A percentile compares a stretch with the other conserved stretches of the same genome.
phyloP scores from a whole-genome alignment of 1,140 invertebrate genomes.

The Ostrea denselamellosa region DNA sequence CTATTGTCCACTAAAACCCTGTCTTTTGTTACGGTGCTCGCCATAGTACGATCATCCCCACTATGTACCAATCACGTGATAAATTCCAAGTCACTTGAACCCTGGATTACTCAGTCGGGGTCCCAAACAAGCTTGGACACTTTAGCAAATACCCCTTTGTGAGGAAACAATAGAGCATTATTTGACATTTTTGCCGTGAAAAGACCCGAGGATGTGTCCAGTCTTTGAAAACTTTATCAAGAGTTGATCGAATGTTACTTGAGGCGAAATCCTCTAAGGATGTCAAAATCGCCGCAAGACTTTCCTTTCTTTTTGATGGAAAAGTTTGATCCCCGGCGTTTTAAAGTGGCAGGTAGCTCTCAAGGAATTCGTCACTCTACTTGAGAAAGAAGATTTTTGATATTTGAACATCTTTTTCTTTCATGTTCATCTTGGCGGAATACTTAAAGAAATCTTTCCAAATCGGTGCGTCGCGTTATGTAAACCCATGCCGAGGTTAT shows the following conservation, averaged over 20 bases:
- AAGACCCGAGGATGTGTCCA: constrained; percentile 23
- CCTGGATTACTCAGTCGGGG: constrained; percentile 38
- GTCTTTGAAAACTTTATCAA: constrained; percentile 40
- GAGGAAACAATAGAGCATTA: constrained; percentile 36
- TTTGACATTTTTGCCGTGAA: constrained; percentile 40
- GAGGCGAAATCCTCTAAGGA: constrained; percentile 4
- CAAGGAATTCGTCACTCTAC: constrained; percentile 3
- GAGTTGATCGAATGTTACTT: constrained; percentile 37
- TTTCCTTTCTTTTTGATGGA: not conserved
- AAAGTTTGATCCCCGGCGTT: not conserved
- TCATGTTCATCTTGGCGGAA: not conserved
- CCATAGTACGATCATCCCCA: constrained; percentile 30
- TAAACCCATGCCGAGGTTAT: not conserved
- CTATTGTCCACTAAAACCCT: constrained; percentile 14
- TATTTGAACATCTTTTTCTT: constrained; percentile 23
- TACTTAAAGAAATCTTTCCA: not conserved
- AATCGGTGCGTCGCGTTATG: not conserved
- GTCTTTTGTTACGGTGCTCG: constrained; percentile 14
- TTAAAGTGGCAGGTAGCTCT: constrained; percentile 26
- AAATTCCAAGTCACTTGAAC: constrained; percentile 41
- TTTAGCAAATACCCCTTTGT: constrained; percentile 18
- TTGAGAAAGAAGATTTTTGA: not conserved
- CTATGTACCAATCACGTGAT: constrained; percentile 37
- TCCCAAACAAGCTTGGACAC: constrained; percentile 20
- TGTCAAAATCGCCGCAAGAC: constrained; percentile 29